These are phyloP conservation scores for Mellivora capensis DNA, from an alignment of 2,113 vertebrate genomes.

Conservation along the genomic window DNA sequence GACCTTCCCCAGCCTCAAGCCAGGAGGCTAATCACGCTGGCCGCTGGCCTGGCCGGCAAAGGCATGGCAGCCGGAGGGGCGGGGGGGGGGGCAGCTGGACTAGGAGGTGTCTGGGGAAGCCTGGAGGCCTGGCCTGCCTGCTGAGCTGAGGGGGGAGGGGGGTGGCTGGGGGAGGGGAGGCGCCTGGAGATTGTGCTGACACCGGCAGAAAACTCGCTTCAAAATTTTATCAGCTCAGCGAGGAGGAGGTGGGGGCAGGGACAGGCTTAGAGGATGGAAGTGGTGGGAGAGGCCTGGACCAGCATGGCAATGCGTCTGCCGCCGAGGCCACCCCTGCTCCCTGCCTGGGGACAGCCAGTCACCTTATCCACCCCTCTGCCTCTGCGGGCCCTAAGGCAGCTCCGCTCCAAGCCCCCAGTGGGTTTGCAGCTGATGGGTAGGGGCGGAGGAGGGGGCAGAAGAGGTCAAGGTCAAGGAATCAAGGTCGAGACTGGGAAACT, in stretches of 20 bases:
- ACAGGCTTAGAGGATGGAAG: background rate
- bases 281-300: background rate
- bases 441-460: background rate
- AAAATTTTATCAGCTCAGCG: slow-evolving; percentile 63
- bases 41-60: background rate
- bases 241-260: slow-evolving; percentile 21
- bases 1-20: background rate
- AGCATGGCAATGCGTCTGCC: fast-evolving
- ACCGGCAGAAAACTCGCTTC: slow-evolving; percentile 60
- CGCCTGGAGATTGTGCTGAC: slow-evolving; percentile 77
- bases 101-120: background rate
- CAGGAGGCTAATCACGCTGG: background rate
- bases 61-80: no score
- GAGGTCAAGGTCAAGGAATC: background rate
- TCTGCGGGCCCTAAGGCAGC: fast-evolving
- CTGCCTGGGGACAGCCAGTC: fast-evolving
- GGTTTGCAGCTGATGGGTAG: fast-evolving
- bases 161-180: background rate
- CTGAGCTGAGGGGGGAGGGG: background rate
- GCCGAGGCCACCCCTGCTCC: background rate
- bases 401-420: fast-evolving
- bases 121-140: background rate
- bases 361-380: background rate
- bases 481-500: background rate
- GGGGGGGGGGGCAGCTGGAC: background rate